These are phyloP conservation scores for Blastobasis lacticolella DNA, from an alignment of 2,888 invertebrate species.

Conservation along the genomic window DNA sequence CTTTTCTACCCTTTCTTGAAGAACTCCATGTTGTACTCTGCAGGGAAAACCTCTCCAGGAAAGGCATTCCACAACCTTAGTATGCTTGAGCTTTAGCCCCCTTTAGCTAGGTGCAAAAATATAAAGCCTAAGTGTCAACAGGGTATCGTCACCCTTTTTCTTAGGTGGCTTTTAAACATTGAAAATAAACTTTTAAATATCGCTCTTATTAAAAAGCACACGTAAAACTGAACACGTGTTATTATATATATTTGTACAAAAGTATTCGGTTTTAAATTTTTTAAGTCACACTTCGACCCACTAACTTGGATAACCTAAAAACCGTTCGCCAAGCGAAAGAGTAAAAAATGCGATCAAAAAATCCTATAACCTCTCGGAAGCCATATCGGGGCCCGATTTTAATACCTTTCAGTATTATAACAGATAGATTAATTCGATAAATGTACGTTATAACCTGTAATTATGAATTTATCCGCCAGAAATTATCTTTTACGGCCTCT, in stretches of 20 bases:
- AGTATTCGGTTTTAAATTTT: neutral
- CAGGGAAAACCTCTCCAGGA: too few relatives aligned
- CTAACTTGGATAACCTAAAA: neutral
- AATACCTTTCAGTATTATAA: slow-evolving; percentile 13
- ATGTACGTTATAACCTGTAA: slow-evolving; percentile 21
- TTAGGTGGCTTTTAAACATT: neutral
- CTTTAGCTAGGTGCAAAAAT: neutral
- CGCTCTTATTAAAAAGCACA: neutral
- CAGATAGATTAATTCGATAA: slow-evolving; percentile 30
- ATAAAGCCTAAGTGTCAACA: neutral
- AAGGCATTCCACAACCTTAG: too few relatives aligned
- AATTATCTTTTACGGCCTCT: slow-evolving; percentile 11
- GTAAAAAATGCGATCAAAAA: slow-evolving; percentile 6
- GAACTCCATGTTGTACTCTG: too few relatives aligned
- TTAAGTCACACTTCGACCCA: neutral
- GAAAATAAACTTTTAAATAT: neutral
- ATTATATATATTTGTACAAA: neutral
- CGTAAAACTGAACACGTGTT: neutral
- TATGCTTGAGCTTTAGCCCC: too few relatives aligned
- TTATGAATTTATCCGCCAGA: slow-evolving; percentile 22
- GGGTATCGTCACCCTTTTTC: neutral
- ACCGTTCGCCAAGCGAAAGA: neutral
- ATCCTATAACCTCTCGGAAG: slow-evolving; percentile 13
- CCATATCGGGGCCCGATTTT: slow-evolving; percentile 10
- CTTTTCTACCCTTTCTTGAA: too few relatives aligned